Conservation (phyloP, 2,113 vertebrate species). For the Calidris pygmaea region DNA sequence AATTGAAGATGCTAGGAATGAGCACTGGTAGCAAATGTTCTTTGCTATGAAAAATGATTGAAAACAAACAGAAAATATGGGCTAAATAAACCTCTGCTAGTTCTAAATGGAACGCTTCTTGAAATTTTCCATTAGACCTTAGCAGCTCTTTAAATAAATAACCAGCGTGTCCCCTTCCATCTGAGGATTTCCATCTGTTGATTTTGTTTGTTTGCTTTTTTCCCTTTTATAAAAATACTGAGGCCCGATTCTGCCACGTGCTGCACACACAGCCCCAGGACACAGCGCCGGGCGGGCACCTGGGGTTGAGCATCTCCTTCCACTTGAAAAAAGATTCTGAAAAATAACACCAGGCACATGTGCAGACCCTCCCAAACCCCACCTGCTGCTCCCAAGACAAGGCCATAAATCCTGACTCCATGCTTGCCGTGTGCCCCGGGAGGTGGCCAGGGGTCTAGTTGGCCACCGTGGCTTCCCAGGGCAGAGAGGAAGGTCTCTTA, state of each 20-base stretch:
- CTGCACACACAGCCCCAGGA: background rate
- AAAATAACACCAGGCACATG: background rate
- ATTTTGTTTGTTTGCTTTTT: slow-evolving; percentile 18
- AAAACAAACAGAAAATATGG: slow-evolving; percentile 56
- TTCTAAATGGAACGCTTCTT: slow-evolving; percentile 44
- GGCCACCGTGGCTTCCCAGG: background rate
- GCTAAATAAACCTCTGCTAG: slow-evolving; percentile 38
- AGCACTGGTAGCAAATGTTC: slow-evolving; percentile 25
- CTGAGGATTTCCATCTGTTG: slow-evolving; percentile 42
- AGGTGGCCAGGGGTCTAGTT: background rate
- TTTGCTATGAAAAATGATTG: slow-evolving; percentile 44
- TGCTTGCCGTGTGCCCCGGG: background rate
- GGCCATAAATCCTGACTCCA: background rate
- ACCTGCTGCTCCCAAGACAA: background rate
- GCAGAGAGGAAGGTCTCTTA: background rate
- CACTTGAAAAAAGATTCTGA: background rate
- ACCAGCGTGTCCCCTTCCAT: background rate
- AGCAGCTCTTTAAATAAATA: slow-evolving; percentile 55
- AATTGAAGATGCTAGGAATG: background rate
- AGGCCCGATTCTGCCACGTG: background rate
- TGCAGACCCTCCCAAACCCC: background rate
- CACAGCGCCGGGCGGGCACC: rapidly evolving
- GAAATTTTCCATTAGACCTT: slow-evolving; percentile 42
- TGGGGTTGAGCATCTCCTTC: background rate
- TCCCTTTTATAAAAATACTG: background rate